Evolutionary conservation across 1,140 invertebrate genomes (phyloP), one percentile per base, ranked within the genome.

Genomic region (Macrotrachela quadricornifera): DNA sequence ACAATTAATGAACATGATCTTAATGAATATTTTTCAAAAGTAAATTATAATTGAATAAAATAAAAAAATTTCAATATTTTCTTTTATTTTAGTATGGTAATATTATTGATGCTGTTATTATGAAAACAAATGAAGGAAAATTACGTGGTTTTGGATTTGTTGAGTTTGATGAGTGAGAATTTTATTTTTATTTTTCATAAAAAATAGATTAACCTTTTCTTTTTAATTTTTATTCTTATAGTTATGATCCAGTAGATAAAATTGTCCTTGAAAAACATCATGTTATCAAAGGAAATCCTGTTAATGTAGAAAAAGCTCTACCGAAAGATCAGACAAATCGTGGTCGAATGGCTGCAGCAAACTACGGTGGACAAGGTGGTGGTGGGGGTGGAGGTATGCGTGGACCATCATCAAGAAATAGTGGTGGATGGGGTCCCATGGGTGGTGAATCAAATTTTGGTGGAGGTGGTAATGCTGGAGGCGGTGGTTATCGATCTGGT

Each of bases 61-160:
- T 30, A 30, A 30, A 4, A 2, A 30, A 4, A 8, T 30, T 30
- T 4, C 8, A 30, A 4, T 30, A 30, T 4, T 8, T 30, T 30
- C 8, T 30, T 30, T 30, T 30, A 30, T 8, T 30, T 30, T 30
- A 30, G 0, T 44, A 47, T 51, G 47, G 21, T 47, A 57, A 54
- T n/a, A 83, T 82, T 59, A 79, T 92, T 58, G 84, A 92, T 15
- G 83, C 79, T 1, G 85, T 91, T n/a, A 8, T 57, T 10, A 51
- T 56, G 54, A 51, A 21, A 44, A 45, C 52, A 43, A 70, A 72
- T 56, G 81, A 81, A 53, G 82, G 83, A n/a, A 87, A 87, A 64
- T 85, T 85, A 56, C 73, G 86, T 47, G 86, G 86, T 13, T 92
- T 92, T 70, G 86, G 82, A 11, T 92, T 92, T 67, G 81, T 94